A percentile compares a stretch with the other conserved stretches of the same genome.
Conservation (phyloP, 2,113 vertebrate species). For the Salminus brasiliensis region DNA sequence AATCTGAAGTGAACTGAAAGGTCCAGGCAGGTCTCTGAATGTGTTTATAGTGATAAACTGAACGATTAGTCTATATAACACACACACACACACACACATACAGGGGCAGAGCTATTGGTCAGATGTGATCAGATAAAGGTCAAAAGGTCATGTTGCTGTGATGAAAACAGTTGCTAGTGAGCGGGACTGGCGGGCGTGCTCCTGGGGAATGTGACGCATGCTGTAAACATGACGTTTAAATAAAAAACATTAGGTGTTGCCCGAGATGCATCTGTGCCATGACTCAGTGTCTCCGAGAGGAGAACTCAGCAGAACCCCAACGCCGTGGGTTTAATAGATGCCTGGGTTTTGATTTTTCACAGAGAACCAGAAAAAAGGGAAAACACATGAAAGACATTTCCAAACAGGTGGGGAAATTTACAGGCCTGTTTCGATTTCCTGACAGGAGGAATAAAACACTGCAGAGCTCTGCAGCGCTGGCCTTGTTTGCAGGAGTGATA, state of each 20-base stretch:
- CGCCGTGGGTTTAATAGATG: conserved; percentile 68
- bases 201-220: background rate
- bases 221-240: conserved; percentile 34
- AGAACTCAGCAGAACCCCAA: conserved; percentile 53
- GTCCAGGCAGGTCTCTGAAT: no score
- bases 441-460: conserved; percentile 70
- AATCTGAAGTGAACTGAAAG: no score
- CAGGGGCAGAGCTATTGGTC: no score
- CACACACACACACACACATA: no score
- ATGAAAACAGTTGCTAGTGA: background rate
- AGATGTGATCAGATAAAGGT: background rate
- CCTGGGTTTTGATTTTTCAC: conserved; percentile 60
- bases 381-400: conserved; percentile 67
- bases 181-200: background rate
- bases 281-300: conserved; percentile 67
- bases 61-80: no score
- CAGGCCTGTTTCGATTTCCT: conserved; percentile 72
- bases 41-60: no score
- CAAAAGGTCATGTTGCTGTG: background rate
- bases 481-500: conserved; percentile 72
- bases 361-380: conserved; percentile 54
- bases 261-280: conserved; percentile 62
- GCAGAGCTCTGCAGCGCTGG: conserved; percentile 63
- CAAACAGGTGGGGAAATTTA: conserved; percentile 79
- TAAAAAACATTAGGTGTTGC: conserved; percentile 68